Base-by-base conservation (phyloP, 2,113 vertebrate genomes). In the Apodemus sylvaticus region DNA sequence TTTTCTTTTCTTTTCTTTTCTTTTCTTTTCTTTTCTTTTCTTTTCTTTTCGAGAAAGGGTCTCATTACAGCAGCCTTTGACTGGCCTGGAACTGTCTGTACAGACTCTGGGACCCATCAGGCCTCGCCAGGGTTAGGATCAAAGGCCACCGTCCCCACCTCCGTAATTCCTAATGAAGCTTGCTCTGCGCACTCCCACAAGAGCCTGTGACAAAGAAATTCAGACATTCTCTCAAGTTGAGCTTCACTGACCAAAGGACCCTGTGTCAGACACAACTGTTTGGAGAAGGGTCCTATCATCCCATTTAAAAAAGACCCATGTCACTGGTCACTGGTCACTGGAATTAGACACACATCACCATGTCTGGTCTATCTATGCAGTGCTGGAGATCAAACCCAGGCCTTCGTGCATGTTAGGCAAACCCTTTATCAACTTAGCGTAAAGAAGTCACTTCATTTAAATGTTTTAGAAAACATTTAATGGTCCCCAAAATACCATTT, bases 1-100 rank as follows among this genome's bases (percentile, higher is more conserved):
- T n/a, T n/a, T n/a, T n/a, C n/a, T n/a, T n/a, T n/a, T n/a, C n/a
- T n/a, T n/a, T n/a, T n/a, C n/a, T n/a, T n/a, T n/a, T n/a, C n/a
- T n/a, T n/a, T n/a, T n/a, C n/a, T n/a, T n/a, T n/a, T n/a, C n/a
- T 31, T 29, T 55, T 13, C 0, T 22, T 17, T 34, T 34, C 1
- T 77, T 77, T 51, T 31, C 3, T 78, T 51, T 78, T 51, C 16
- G 13, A 51, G 26, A 78, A 26, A 31, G 45, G 14, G 26, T 79
- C 26, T 36, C 48, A 34, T 45, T 51, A 4, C 34, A 48, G 77
- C 14, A 20, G 77, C 48, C 31, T 78, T 26, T 51, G n/a, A 7
- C 71, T 24, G 71, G 36, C n/a, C 71, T 73, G 71, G 36, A 71
- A n/a, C 34, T 71, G 36, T 66, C 64, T 31, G 64, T 66, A 66